A percentile compares a stretch with the other conserved stretches of the same genome.
Evolutionary conservation across 2,797 vertebrate genomes (phyloP).

Genomic region (Catamblyrhynchus diadema): DNA sequence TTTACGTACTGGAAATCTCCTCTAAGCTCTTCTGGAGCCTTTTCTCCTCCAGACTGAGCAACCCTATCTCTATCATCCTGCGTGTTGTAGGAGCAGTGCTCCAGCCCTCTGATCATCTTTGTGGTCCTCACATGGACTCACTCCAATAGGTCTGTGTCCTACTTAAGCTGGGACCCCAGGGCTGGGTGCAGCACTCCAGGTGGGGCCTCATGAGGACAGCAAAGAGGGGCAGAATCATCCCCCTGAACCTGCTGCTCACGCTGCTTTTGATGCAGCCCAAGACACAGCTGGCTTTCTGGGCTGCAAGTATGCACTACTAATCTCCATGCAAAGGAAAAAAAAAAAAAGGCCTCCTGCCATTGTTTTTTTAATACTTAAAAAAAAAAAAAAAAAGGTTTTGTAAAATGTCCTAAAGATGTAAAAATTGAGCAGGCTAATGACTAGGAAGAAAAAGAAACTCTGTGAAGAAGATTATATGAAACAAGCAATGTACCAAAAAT

Average conservation of each 20-base stretch:
- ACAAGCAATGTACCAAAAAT: background rate
- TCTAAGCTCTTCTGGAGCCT: background rate
- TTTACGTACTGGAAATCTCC: background rate
- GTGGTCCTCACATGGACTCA: background rate
- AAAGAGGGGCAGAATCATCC: background rate
- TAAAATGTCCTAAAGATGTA: background rate
- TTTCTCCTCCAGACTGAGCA: background rate
- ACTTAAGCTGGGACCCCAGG: background rate
- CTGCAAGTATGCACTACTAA: background rate
- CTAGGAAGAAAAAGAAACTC: background rate
- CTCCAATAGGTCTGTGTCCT: background rate
- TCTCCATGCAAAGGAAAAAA: background rate
- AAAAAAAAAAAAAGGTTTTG: background rate
- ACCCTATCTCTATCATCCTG: background rate
- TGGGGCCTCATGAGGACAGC: too few species aligned
- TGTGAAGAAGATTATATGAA: background rate
- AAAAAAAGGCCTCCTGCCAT: accelerated
- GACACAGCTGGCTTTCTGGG: background rate
- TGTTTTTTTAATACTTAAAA: background rate
- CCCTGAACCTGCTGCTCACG: accelerated
- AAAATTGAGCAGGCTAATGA: background rate
- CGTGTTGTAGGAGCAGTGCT: background rate
- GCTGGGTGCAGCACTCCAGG: background rate
- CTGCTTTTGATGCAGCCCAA: background rate
- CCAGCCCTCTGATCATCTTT: background rate